These are phyloP conservation scores for Ia io DNA, from an alignment of 2,113 vertebrate species.

Conservation along the genomic window DNA sequence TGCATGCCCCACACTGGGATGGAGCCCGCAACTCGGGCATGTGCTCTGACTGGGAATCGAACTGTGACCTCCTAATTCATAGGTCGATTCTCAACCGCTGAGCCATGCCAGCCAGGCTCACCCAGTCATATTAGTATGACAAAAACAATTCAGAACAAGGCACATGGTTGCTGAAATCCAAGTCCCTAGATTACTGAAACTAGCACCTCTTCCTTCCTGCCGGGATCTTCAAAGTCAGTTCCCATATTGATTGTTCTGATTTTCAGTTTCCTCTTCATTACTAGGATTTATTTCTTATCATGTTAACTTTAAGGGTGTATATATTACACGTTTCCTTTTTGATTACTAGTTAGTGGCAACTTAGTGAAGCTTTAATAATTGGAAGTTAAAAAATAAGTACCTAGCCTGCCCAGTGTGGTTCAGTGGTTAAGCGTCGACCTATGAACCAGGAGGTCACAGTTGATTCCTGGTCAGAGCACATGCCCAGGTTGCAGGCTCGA, in stretches of 20 bases:
- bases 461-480: neutral
- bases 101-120: too few relatives aligned
- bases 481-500: neutral
- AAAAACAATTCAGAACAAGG: too few relatives aligned
- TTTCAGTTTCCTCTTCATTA: neutral
- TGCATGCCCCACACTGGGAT: too few relatives aligned
- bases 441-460: neutral
- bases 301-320: neutral
- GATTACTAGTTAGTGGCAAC: neutral
- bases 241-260: neutral
- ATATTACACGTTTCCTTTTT: neutral
- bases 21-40: too few relatives aligned
- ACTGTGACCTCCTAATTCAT: too few relatives aligned
- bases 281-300: neutral
- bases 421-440: neutral
- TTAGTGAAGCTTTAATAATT: neutral
- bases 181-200: neutral
- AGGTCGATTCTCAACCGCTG: too few relatives aligned
- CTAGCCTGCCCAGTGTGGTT: neutral
- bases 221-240: neutral
- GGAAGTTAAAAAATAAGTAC: neutral
- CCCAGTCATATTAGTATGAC: too few relatives aligned
- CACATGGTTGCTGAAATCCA: neutral
- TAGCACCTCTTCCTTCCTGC: neutral
- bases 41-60: too few relatives aligned